Conservation (phyloP, 2,888 invertebrate species). For the Nemotelus nigrinus region DNA sequence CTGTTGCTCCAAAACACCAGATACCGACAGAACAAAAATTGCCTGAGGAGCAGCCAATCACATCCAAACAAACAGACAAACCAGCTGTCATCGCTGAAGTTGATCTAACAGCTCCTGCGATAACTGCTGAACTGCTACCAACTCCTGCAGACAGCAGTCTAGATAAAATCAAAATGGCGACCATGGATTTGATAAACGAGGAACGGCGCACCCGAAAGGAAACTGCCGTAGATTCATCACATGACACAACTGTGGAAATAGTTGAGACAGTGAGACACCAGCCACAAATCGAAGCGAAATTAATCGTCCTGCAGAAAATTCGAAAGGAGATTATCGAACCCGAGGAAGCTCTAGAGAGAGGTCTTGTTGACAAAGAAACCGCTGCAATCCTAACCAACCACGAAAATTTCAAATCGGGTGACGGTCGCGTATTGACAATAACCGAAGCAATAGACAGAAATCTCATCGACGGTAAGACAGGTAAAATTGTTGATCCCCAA, state of each 20-base stretch:
- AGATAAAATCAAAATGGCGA: conserved; percentile 61
- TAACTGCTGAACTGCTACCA: conserved; percentile 38
- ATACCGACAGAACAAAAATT: background rate
- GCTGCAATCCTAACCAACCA: conserved; percentile 75
- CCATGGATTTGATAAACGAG: conserved; percentile 65
- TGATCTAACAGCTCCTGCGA: background rate
- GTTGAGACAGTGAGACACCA: conserved; percentile 68
- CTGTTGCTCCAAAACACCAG: background rate
- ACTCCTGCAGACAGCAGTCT: conserved; percentile 61
- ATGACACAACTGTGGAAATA: conserved; percentile 72
- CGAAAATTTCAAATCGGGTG: conserved; percentile 68
- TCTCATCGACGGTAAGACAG: conserved; percentile 77
- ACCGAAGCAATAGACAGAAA: conserved; percentile 78
- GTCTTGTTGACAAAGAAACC: conserved; percentile 81
- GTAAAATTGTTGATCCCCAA: conserved; percentile 84
- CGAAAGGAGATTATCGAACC: conserved; percentile 80
- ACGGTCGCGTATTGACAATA: conserved; percentile 74
- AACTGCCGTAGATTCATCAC: conserved; percentile 73
- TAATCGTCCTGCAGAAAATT: conserved; percentile 81
- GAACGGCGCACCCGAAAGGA: conserved; percentile 67
- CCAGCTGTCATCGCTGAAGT: background rate
- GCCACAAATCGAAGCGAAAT: conserved; percentile 73
- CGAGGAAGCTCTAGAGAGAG: conserved; percentile 79
- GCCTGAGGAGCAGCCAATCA: background rate
- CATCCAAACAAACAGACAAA: background rate